Evolutionary conservation across 2,888 invertebrate species (phyloP), one percentile per base, ranked within the genome.

Genomic region (Nemoura dubitans): DNA sequence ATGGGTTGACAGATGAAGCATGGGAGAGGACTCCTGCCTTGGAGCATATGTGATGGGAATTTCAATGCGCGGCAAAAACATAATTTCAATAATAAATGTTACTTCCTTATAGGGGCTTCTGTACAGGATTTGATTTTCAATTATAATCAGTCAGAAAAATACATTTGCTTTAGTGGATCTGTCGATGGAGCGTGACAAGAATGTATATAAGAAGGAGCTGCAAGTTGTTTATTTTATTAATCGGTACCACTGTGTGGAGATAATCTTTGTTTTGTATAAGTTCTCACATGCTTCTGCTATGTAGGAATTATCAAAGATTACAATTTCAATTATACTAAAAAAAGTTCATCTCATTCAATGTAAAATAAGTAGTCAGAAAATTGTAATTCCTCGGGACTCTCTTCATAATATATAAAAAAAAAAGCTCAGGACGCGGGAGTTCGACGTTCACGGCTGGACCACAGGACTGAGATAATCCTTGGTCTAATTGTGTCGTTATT

Each of bases 1-100:
- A 78, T 78, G 78, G 78, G 78, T 78, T 78, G 78, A 78, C 78
- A 78, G 78, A 78, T 78, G 78, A 78, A 27, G 26, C 78, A 78
- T 78, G 5, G 59, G 21, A 59, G 59, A 59, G 14, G 59, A 59
- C 59, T 59, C 16, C 59, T 59, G 59, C 14, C 59, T 59, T 7
- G 16, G 21, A 21, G 59, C 16, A 2, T 21, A 21, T 59, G 59
- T 59, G 59, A 59, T 59, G 59, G 59, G 59, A 59, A 59, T 59
- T 59, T 59, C 59, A 59, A 59, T 59, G 59, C 59, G 21, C 21
- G 36, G 59, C 21, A 59, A 59, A 59, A 59, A 59, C 59, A 59
- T 21, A 10, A 59, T 59, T 59, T 59, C 59, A 59, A 59, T 59
- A 36, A 36, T 36, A n/a, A n/a, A 59, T 59, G 59, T 59, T 59